phyloP scores from a whole-genome alignment of 2,888 invertebrate genomes.

The Drosophila nr. fundita region DNA sequence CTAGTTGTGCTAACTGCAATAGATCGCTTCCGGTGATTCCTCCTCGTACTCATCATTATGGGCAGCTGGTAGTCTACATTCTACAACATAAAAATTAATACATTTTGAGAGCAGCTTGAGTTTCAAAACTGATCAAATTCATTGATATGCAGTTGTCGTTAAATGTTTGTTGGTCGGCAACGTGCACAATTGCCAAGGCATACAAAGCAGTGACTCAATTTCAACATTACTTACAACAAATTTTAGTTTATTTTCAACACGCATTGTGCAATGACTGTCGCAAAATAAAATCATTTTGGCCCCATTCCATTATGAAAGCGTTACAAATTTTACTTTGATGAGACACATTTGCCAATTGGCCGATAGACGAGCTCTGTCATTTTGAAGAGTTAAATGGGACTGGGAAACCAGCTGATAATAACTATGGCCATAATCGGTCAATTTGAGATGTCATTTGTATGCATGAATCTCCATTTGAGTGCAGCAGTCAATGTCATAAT shows the following conservation, averaged over 20 bases:
- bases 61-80: background rate
- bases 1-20: background rate
- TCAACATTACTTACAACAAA: conserved; percentile 48
- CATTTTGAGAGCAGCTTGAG: conserved; percentile 9
- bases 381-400: conserved; percentile 32
- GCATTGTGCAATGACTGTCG: conserved; percentile 50
- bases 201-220: conserved; percentile 61
- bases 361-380: conserved; percentile 20
- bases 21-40: background rate
- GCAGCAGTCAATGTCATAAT: conserved; percentile 49
- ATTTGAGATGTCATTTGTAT: conserved; percentile 43
- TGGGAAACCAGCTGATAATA: conserved; percentile 23
- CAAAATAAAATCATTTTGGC: conserved; percentile 19
- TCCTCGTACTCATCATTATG: background rate
- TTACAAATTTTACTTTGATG: conserved; percentile 61
- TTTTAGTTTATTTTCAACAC: conserved; percentile 13
- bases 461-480: conserved; percentile 32
- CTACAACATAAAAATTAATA: background rate
- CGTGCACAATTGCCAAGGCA: conserved; percentile 19
- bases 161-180: conserved; percentile 71
- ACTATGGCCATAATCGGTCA: conserved; percentile 40
- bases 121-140: conserved; percentile 34
- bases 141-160: conserved; percentile 66
- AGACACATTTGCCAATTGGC: conserved; percentile 37
- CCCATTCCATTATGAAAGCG: conserved; percentile 67